Percentiles rank a stretch among this genome's conserved stretches.
Evolutionary conservation across 1,140 invertebrate genomes (phyloP).

Genomic region (Xylocopa sonorina): DNA sequence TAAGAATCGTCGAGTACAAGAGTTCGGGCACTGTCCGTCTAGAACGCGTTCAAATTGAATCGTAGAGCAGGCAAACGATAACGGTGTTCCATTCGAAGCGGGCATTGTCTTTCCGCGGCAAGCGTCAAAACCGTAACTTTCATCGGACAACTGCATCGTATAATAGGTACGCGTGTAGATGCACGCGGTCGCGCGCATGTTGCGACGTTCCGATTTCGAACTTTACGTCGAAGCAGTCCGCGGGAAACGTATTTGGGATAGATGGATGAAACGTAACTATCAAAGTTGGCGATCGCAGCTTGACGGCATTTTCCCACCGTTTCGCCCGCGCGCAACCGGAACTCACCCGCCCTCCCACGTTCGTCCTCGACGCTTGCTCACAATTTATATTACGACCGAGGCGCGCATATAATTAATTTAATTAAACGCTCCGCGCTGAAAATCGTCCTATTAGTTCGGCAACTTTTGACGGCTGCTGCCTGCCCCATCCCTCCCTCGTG

Average conservation of each 20-base stretch:
- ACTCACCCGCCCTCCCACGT: slow-evolving; percentile 45
- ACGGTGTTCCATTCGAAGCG: slow-evolving; percentile 43
- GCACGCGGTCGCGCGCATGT: slow-evolving; percentile 6
- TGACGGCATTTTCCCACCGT: slow-evolving; percentile 66
- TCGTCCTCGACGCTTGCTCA: slow-evolving; percentile 73
- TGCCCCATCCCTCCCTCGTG: slow-evolving; percentile 50
- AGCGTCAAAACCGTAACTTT: slow-evolving; percentile 60
- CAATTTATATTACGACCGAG: slow-evolving; percentile 80
- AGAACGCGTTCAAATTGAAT: slow-evolving; percentile 40
- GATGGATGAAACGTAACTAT: slow-evolving; percentile 80
- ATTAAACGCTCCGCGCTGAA: slow-evolving; percentile 80
- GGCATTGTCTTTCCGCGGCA: slow-evolving; percentile 52
- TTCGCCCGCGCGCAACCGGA: slow-evolving; percentile 46
- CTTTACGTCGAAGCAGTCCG: slow-evolving; percentile 62
- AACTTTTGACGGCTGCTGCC: slow-evolving; percentile 77
- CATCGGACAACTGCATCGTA: slow-evolving; percentile 48
- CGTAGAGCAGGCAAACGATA: slow-evolving; percentile 21
- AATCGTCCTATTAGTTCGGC: slow-evolving; percentile 81
- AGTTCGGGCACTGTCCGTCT: slow-evolving; percentile 19
- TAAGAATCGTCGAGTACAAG: background rate
- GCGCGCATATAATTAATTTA: slow-evolving; percentile 82
- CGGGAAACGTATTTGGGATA: slow-evolving; percentile 72
- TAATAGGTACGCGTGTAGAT: background rate
- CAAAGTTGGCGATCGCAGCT: slow-evolving; percentile 80
- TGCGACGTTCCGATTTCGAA: slow-evolving; percentile 62